Percentiles rank a stretch among this genome's conserved stretches.
Evolutionary conservation across 2,888 invertebrate species (phyloP).

Genomic region (Idaea straminata): DNA sequence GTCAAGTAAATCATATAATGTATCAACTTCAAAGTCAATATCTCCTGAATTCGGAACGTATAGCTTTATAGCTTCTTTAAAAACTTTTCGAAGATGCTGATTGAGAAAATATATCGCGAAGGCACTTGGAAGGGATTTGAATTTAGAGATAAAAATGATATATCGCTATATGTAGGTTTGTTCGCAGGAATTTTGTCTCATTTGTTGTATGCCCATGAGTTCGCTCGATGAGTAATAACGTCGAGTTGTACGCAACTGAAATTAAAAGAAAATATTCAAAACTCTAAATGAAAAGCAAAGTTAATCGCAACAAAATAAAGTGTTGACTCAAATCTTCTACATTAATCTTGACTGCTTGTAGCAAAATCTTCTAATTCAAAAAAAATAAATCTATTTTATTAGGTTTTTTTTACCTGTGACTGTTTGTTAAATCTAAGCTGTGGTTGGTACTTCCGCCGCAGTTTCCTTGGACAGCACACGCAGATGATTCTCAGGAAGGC

Average conservation of each 20-base stretch:
- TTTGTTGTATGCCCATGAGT: conserved; percentile 84
- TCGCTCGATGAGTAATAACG: conserved; percentile 91
- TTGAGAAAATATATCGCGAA: conserved; percentile 45
- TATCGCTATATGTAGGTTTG: conserved; percentile 89
- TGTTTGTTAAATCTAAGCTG: conserved; percentile 89
- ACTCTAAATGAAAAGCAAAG: conserved; percentile 40
- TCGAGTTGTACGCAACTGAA: conserved; percentile 87
- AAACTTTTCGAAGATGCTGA: conserved; percentile 42
- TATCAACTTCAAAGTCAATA: conserved; percentile 9
- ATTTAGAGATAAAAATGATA: conserved; percentile 36
- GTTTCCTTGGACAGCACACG: conserved; percentile 91
- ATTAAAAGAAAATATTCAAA: conserved; percentile 63
- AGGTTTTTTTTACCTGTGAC: conserved; percentile 83
- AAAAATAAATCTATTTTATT: not conserved
- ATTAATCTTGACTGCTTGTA: not conserved
- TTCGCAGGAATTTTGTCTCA: conserved; percentile 91
- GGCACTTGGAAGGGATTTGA: conserved; percentile 60
- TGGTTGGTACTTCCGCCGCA: conserved; percentile 90
- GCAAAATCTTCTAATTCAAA: conserved; percentile 5
- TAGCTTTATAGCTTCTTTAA: conserved; percentile 26
- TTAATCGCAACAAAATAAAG: conserved; percentile 26
- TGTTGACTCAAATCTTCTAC: conserved; percentile 5
- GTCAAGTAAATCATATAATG: conserved; percentile 8
- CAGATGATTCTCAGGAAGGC: conserved; percentile 96
- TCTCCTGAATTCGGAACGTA: conserved; percentile 10